Conservation (phyloP, 2,888 invertebrate genomes). For the Chrysolina americana region DNA sequence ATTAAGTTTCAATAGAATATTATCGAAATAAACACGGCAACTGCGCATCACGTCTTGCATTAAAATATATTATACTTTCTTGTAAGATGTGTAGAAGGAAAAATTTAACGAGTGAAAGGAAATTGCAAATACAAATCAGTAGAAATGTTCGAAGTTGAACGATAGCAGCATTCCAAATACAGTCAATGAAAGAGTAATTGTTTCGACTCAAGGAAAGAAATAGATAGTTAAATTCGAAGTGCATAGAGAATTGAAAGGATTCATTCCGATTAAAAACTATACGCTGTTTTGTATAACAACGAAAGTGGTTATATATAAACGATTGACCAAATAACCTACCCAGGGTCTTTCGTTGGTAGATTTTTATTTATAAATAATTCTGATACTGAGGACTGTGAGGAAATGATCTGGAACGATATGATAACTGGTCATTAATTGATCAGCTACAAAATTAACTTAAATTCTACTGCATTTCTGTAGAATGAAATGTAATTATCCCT, state of each 20-base stretch:
- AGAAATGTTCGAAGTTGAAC: constrained; percentile 1
- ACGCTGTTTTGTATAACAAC: not conserved
- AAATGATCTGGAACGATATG: too few species aligned
- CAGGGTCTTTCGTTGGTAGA: too few species aligned
- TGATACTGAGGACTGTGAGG: too few species aligned
- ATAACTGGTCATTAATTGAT: too few species aligned
- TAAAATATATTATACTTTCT: not conserved
- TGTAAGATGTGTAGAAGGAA: not conserved
- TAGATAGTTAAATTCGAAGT: not conserved
- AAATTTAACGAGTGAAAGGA: constrained; percentile 9
- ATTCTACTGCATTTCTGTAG: too few species aligned
- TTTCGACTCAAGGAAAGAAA: not conserved
- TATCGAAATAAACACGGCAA: not conserved
- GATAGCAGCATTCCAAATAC: not conserved
- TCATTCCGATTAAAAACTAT: not conserved
- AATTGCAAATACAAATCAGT: not conserved
- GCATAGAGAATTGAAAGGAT: not conserved
- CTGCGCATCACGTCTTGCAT: not conserved
- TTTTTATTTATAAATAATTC: too few species aligned
- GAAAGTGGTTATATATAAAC: not conserved
- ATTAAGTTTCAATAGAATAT: too few species aligned
- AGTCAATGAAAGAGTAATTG: not conserved
- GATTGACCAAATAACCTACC: too few species aligned
- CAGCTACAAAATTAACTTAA: too few species aligned
- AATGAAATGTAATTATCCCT: too few species aligned